These are phyloP conservation scores for Charadrius vociferus DNA, from an alignment of 2,113 vertebrate species.

Conservation along the genomic window DNA sequence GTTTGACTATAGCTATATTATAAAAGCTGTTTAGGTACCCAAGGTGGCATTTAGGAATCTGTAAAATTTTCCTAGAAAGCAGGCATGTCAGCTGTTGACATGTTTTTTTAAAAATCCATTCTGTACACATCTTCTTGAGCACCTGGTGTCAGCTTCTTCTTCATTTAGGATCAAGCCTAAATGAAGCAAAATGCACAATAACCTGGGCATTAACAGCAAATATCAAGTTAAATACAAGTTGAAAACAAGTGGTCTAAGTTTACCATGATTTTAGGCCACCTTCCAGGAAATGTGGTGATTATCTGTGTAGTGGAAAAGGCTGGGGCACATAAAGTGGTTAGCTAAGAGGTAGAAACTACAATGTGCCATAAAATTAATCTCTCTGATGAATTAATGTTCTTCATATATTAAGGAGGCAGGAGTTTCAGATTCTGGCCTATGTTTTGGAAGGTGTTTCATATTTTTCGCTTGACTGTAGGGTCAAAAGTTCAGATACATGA, in stretches of 20 bases:
- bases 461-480: neutral
- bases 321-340: neutral
- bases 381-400: neutral
- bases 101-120: neutral
- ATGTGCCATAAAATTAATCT: neutral
- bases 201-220: neutral
- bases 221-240: neutral
- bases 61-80: neutral
- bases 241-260: neutral
- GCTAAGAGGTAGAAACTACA: neutral
- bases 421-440: neutral
- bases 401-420: neutral
- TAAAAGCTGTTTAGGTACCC: neutral
- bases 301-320: neutral
- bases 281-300: neutral
- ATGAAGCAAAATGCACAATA: neutral
- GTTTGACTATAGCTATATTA: neutral
- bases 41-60: neutral
- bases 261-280: neutral
- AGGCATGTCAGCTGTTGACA: neutral
- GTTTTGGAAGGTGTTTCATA: neutral
- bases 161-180: neutral
- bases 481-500: neutral
- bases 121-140: neutral
- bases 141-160: neutral